These are phyloP conservation scores for Drosophila quadrilineata DNA, from an alignment of 1,140 invertebrate species.

Conservation along the genomic window DNA sequence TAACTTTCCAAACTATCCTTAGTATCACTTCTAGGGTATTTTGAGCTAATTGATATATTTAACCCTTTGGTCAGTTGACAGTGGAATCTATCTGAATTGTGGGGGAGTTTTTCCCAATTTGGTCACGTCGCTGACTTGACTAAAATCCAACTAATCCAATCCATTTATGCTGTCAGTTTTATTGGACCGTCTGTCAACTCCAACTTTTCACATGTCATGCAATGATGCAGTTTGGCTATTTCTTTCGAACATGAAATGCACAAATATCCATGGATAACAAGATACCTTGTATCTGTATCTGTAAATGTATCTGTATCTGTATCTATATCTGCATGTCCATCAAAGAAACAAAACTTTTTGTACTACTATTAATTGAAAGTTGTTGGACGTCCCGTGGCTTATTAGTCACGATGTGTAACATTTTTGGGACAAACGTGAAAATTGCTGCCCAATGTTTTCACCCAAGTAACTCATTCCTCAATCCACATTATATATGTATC, in stretches of 20 bases:
- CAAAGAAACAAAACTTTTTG: constrained; percentile 39
- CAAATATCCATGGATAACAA: constrained; percentile 36
- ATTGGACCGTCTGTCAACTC: constrained; percentile 73
- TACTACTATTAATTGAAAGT: constrained; percentile 73
- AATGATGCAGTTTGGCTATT: constrained; percentile 58
- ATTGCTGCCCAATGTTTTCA: constrained; percentile 37
- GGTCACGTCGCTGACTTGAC: constrained; percentile 60
- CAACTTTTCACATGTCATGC: constrained; percentile 75
- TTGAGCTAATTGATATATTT: constrained; percentile 35
- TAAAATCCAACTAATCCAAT: constrained; percentile 71
- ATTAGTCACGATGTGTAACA: constrained; percentile 66
- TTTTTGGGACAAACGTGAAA: constrained; percentile 57
- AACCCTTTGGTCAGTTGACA: constrained; percentile 21
- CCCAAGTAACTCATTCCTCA: too few species aligned
- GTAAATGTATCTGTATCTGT: constrained; percentile 8
- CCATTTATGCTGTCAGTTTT: constrained; percentile 79
- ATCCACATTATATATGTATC: too few species aligned
- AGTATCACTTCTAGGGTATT: too few species aligned
- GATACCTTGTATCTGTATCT: constrained; percentile 22
- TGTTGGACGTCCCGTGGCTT: constrained; percentile 60
- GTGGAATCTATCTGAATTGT: constrained; percentile 15
- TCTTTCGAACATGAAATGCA: constrained; percentile 65
- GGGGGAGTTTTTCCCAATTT: constrained; percentile 16
- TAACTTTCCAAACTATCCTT: too few species aligned
- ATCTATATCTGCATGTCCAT: constrained; percentile 1